A percentile compares a stretch with the other conserved stretches of the same genome.
Evolutionary conservation across 2,888 invertebrate species (phyloP).

Genomic region (Lasioglossum vierecki): DNA sequence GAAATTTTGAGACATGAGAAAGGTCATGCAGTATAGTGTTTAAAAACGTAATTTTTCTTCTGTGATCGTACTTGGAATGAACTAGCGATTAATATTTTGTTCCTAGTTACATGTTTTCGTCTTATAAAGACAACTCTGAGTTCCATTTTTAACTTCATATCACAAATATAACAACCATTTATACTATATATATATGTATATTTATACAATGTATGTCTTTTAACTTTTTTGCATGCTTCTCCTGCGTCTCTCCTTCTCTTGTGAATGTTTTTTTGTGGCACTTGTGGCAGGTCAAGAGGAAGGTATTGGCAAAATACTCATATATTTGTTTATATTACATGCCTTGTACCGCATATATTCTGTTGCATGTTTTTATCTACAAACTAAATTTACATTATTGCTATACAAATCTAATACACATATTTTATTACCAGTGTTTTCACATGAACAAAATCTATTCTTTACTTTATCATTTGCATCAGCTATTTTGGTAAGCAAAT

Average conservation of each 20-base stretch:
- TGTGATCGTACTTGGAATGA: constrained; percentile 38
- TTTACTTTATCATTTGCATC: constrained; percentile 11
- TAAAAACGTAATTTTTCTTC: constrained; percentile 20
- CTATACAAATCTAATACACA: constrained; percentile 18
- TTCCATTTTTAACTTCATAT: constrained; percentile 59
- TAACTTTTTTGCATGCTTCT: constrained; percentile 87
- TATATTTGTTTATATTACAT: constrained; percentile 82
- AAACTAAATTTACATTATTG: constrained; percentile 21
- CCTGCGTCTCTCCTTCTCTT: constrained; percentile 88
- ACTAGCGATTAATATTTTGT: constrained; percentile 40
- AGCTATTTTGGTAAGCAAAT: constrained; percentile 1
- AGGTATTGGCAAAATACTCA: constrained; percentile 86
- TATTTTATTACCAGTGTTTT: constrained; percentile 8
- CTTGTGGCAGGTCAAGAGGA: constrained; percentile 89
- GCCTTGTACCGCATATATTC: constrained; percentile 56
- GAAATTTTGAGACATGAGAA: constrained; percentile 10
- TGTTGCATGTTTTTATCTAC: constrained; percentile 65
- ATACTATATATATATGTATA: constrained; percentile 70
- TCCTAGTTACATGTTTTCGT: constrained; percentile 29
- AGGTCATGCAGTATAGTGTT: constrained; percentile 8
- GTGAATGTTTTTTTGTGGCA: constrained; percentile 91
- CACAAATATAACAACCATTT: constrained; percentile 59
- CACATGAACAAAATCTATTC: background rate
- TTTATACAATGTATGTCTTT: constrained; percentile 82
- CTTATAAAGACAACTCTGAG: constrained; percentile 14